Evolutionary conservation across 1,140 invertebrate genomes (phyloP).

Genomic region (Aphelinus certus): DNA sequence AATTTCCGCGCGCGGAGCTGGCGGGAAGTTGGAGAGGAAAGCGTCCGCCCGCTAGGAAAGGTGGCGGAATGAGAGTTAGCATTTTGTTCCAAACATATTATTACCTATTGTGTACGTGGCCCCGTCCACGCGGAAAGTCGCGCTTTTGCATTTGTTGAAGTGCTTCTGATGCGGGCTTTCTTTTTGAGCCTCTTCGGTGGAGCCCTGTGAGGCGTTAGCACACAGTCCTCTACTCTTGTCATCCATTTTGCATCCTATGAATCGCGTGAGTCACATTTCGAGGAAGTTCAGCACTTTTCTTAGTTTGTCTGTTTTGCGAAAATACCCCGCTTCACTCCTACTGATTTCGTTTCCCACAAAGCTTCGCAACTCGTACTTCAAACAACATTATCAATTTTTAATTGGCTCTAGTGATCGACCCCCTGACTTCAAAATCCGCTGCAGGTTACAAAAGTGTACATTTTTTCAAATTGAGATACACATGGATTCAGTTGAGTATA

Average conservation of each 20-base stretch:
- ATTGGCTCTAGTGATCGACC: too few relatives aligned
- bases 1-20: background rate
- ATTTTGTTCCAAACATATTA: slow-evolving; percentile 45
- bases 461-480: too few relatives aligned
- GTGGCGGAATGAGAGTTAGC: too few relatives aligned
- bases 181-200: background rate
- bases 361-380: too few relatives aligned
- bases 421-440: too few relatives aligned
- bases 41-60: too few relatives aligned
- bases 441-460: too few relatives aligned
- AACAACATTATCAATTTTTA: too few relatives aligned
- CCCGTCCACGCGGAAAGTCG: slow-evolving; percentile 81
- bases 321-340: too few relatives aligned
- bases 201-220: background rate
- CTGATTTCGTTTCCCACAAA: too few relatives aligned
- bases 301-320: background rate
- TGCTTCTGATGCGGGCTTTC: slow-evolving; percentile 61
- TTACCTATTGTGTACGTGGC: slow-evolving; percentile 82
- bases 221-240: slow-evolving; percentile 24
- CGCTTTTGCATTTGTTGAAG: slow-evolving; percentile 81
- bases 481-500: too few relatives aligned
- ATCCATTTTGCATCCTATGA: slow-evolving; percentile 35
- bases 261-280: slow-evolving; percentile 5
- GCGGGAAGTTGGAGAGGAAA: too few relatives aligned
- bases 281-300: background rate